Conservation (phyloP, 2,888 invertebrate species). For the Lepetodrilus schrolli region DNA sequence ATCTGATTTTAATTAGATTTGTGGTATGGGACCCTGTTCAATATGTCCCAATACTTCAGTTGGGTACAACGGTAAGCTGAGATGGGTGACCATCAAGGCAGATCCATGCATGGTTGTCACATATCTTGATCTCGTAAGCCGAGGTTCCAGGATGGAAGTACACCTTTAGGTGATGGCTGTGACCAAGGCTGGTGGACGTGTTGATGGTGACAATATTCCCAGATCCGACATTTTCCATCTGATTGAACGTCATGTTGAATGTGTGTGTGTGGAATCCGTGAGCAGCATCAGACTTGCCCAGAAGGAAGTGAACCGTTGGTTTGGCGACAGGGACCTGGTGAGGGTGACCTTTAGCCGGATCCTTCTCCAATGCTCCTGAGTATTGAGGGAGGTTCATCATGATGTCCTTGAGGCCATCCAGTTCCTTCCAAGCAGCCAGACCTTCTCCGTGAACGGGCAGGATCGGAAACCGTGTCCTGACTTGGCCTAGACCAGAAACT, state of each 20-base stretch:
- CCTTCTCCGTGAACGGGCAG: constrained; percentile 62
- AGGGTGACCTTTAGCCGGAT: not conserved
- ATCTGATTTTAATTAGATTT: too few species aligned
- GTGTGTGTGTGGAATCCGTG: not conserved
- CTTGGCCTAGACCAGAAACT: constrained; percentile 56
- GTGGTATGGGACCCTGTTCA: too few species aligned
- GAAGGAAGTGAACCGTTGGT: not conserved
- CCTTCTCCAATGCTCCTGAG: not conserved
- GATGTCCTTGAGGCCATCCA: constrained; percentile 43
- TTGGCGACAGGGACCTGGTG: not conserved
- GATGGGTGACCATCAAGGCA: not conserved
- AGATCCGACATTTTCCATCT: not conserved
- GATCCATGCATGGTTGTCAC: not conserved
- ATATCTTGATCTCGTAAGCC: not conserved
- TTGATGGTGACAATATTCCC: not conserved
- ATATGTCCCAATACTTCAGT: too few species aligned
- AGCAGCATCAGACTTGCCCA: not conserved
- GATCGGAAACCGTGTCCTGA: constrained; percentile 63
- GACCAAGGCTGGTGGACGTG: not conserved
- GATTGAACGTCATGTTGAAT: not conserved
- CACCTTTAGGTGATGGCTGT: not conserved
- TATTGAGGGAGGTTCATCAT: constrained; percentile 12
- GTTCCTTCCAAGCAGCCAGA: constrained; percentile 55
- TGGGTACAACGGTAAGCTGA: not conserved
- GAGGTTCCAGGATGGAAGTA: not conserved